Conservation (phyloP, 2,113 vertebrate genomes). For the Pollimyrus isidori region DNA sequence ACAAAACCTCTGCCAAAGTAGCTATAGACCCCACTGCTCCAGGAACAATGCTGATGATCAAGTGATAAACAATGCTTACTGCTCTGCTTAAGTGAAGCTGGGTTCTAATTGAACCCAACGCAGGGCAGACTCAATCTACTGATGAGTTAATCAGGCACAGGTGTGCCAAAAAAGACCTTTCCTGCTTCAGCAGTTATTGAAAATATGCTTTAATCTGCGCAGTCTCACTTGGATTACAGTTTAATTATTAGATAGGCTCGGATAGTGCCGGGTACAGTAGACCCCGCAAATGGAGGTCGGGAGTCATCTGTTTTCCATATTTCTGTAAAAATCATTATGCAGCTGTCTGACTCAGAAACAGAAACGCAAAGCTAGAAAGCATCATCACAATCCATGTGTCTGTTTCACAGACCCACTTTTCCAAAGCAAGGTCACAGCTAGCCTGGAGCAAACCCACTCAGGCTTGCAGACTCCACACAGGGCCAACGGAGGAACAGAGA, state of each 20-base stretch:
- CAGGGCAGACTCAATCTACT: background rate
- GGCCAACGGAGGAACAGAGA: background rate
- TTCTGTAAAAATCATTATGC: background rate
- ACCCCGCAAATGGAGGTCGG: background rate
- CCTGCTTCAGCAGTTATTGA: background rate
- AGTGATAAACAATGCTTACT: background rate
- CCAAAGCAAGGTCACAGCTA: conserved; percentile 3
- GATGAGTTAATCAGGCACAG: background rate
- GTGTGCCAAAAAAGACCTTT: background rate
- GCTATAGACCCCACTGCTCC: background rate
- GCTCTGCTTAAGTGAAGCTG: background rate
- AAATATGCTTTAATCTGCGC: background rate
- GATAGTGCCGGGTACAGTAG: background rate
- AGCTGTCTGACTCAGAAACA: background rate
- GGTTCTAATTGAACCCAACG: background rate
- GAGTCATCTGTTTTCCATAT: background rate
- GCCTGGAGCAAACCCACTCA: background rate
- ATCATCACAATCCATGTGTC: background rate
- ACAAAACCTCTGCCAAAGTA: background rate
- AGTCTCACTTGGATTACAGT: background rate
- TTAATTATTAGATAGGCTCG: background rate
- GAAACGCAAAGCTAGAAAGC: background rate
- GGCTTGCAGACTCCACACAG: background rate
- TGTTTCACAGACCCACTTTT: background rate
- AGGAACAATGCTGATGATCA: background rate